These are phyloP conservation scores for Sesamia inferens DNA, from an alignment of 2,888 invertebrate genomes.

Conservation along the genomic window DNA sequence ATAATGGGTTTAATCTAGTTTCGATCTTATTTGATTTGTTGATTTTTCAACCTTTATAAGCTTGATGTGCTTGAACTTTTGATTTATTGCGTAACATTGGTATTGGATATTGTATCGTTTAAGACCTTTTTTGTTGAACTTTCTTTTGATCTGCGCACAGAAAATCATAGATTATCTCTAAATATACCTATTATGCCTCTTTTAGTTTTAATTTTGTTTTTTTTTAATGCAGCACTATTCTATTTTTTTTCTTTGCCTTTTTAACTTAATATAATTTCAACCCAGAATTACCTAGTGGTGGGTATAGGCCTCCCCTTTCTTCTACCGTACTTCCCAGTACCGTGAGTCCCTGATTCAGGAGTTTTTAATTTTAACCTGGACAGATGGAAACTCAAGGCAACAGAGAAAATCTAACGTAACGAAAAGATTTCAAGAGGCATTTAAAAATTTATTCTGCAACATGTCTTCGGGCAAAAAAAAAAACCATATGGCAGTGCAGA, in stretches of 20 bases:
- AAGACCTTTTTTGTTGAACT: not conserved
- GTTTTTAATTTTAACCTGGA: not conserved
- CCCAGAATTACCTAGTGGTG: not conserved
- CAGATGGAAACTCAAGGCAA: too few relatives aligned
- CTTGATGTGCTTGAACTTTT: too few relatives aligned
- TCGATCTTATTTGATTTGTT: slow-evolving; percentile 11
- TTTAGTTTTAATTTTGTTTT: not conserved
- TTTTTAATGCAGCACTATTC: not conserved
- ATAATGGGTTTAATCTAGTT: slow-evolving; percentile 23
- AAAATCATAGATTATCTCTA: not conserved
- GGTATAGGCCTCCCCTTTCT: not conserved
- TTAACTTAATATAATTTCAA: not conserved
- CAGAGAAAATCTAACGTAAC: not conserved
- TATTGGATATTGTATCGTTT: not conserved
- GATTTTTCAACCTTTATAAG: not conserved
- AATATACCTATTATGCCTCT: too few relatives aligned
- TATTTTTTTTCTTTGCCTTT: not conserved
- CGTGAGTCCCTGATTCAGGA: not conserved
- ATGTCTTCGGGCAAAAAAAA: not conserved
- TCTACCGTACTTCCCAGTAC: not conserved
- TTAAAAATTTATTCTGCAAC: not conserved
- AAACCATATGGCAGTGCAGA: not conserved
- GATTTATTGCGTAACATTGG: too few relatives aligned
- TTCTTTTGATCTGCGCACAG: too few relatives aligned
- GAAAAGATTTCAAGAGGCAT: not conserved